Evolutionary conservation across 2,797 vertebrate genomes (phyloP).

Genomic region (Delichon dasypus): DNA sequence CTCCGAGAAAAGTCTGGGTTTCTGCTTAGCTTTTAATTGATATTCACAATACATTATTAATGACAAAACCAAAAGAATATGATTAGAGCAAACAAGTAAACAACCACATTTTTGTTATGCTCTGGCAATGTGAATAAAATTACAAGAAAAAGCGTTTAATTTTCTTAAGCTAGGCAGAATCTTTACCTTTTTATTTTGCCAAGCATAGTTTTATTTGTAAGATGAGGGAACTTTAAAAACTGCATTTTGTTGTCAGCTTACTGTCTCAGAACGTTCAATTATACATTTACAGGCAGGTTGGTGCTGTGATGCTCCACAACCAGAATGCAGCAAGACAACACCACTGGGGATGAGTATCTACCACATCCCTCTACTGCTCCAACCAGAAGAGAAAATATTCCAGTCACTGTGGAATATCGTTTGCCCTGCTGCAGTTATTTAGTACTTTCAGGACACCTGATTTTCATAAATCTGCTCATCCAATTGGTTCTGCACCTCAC

Average conservation of each 20-base stretch:
- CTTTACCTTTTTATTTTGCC: not conserved
- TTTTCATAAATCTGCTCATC: not conserved
- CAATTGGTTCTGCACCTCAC: not conserved
- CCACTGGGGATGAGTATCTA: not conserved
- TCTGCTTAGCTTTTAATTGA: constrained; percentile 43
- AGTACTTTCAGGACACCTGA: not conserved
- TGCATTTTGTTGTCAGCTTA: not conserved
- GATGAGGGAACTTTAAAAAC: not conserved
- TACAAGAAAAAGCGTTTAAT: not conserved
- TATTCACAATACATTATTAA: constrained; percentile 56
- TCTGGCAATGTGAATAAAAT: not conserved
- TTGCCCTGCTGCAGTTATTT: not conserved
- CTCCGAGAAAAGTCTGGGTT: not conserved
- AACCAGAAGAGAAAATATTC: not conserved
- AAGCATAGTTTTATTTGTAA: not conserved
- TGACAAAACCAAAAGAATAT: not conserved
- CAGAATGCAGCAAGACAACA: not conserved
- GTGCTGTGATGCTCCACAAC: not conserved
- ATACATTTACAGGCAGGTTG: not conserved
- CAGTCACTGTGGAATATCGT: not conserved
- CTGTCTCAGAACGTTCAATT: not conserved
- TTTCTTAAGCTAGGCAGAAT: not conserved
- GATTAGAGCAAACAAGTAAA: constrained; percentile 51
- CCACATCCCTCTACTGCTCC: not conserved
- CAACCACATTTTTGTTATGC: not conserved